These are phyloP conservation scores for Lasiommata megera DNA, from an alignment of 2,888 invertebrate genomes.

Conservation along the genomic window DNA sequence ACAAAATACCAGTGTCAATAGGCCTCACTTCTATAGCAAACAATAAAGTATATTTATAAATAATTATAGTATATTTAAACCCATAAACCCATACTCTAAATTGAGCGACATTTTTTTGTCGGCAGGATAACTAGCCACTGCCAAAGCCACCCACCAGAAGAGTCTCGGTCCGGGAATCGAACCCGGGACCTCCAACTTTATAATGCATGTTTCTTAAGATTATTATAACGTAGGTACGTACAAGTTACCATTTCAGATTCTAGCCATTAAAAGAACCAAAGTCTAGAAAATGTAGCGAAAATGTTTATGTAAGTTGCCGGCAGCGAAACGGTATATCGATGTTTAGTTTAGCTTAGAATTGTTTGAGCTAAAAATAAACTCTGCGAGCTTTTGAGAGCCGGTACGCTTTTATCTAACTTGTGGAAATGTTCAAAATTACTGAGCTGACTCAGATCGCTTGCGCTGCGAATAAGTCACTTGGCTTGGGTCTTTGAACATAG, in stretches of 20 bases:
- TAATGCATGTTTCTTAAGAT: too few species aligned
- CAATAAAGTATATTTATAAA: too few species aligned
- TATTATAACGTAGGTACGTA: too few species aligned
- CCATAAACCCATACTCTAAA: too few species aligned
- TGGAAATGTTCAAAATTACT: constrained; percentile 4
- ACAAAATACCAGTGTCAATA: too few species aligned
- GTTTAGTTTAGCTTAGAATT: constrained; percentile 32
- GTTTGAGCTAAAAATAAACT: constrained; percentile 31
- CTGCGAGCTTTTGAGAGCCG: constrained; percentile 14
- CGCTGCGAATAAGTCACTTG: neutral
- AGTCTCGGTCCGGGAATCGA: too few species aligned
- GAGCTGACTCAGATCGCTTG: neutral
- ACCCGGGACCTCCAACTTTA: too few species aligned
- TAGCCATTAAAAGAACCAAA: neutral
- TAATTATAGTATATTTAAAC: too few species aligned
- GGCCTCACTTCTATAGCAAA: too few species aligned
- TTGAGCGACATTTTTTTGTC: too few species aligned
- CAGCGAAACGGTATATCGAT: constrained; percentile 18
- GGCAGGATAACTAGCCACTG: too few species aligned
- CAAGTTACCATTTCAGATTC: neutral
- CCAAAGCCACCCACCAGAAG: too few species aligned
- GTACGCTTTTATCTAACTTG: constrained; percentile 16
- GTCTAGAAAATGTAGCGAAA: constrained; percentile 1
- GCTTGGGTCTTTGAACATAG: neutral
- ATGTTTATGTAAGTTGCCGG: constrained; percentile 8